Conservation (phyloP, 2,797 vertebrate species). For the Sebastes paucispinis region DNA sequence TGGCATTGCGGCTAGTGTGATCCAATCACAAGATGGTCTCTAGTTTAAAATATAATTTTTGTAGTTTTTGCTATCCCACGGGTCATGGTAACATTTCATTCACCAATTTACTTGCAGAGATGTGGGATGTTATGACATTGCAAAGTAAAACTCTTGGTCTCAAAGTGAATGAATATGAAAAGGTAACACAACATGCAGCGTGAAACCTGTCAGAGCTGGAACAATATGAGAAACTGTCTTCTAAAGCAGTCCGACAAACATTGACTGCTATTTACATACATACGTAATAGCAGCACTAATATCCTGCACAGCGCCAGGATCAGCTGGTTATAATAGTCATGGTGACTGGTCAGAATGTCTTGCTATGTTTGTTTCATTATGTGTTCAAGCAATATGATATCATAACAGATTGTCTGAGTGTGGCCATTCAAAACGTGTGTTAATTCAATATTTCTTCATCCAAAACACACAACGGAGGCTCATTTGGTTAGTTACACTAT, state of each 20-base stretch:
- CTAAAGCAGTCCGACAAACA: too few species aligned
- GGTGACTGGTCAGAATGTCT: background rate
- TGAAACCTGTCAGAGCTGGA: background rate
- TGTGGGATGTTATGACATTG: background rate
- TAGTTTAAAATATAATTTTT: background rate
- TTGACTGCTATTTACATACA: too few species aligned
- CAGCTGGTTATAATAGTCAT: background rate
- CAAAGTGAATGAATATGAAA: too few species aligned
- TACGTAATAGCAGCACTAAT: too few species aligned
- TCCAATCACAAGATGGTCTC: too few species aligned
- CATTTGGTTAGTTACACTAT: background rate
- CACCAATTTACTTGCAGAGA: background rate
- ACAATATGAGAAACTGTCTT: background rate
- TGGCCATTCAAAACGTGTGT: background rate
- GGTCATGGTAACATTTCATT: background rate
- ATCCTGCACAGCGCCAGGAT: background rate
- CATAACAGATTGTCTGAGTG: background rate
- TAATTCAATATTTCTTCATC: background rate
- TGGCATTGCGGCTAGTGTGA: too few species aligned
- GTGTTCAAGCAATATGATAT: background rate
- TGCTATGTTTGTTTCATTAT: background rate
- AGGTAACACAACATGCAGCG: too few species aligned
- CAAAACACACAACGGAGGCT: background rate
- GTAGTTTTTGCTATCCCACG: background rate
- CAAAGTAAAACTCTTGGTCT: background rate